Percentiles rank a stretch among this genome's conserved stretches.
These are phyloP conservation scores for Peromyscus maniculatus DNA, from an alignment of 2,113 vertebrate genomes.

Conservation along the genomic window DNA sequence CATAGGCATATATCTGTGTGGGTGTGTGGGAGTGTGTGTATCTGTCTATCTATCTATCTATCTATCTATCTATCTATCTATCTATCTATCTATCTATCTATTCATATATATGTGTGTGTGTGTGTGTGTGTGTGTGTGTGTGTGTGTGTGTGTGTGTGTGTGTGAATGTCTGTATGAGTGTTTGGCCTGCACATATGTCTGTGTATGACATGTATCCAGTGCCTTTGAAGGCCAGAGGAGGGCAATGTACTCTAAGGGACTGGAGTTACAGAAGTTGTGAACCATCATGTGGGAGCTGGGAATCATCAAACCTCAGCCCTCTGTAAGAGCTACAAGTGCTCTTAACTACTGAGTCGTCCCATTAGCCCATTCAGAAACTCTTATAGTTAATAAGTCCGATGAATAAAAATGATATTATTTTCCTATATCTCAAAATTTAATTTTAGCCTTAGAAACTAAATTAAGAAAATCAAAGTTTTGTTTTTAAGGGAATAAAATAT, in stretches of 20 bases:
- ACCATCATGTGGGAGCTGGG: not conserved
- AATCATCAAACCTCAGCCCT: not conserved
- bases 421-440: not conserved
- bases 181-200: not conserved
- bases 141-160: no score
- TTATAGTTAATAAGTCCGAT: not conserved
- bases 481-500: not conserved
- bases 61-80: no score
- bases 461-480: not conserved
- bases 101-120: no score
- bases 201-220: not conserved
- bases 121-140: no score
- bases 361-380: not conserved
- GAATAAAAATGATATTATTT: not conserved
- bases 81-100: no score
- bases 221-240: not conserved
- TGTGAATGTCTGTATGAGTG: not conserved
- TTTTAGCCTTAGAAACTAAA: not conserved
- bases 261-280: not conserved
- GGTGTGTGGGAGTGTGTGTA: no score
- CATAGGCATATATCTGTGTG: not conserved
- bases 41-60: no score
- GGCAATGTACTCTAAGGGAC: not conserved
- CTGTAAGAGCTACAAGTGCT: not conserved
- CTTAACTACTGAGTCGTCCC: not conserved